Conservation (phyloP, 2,888 invertebrate species). For the Spilarctia lutea region DNA sequence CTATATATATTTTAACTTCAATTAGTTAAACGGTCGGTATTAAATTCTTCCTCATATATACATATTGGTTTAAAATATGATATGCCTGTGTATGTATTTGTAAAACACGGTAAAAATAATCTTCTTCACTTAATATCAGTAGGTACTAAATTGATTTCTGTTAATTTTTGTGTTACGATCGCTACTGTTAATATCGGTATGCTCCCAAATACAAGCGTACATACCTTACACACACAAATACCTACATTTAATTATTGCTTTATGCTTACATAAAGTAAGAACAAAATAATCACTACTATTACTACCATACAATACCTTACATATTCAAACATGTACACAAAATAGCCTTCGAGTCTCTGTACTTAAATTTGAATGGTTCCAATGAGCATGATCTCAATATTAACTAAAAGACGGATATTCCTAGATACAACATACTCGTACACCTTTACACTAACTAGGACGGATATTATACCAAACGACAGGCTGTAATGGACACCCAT, state of each 20-base stretch:
- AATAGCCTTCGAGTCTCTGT: neutral
- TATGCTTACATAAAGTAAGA: neutral
- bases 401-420: neutral
- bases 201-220: no score
- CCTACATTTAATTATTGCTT: neutral
- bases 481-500: constrained; percentile 11
- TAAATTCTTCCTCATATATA: no score
- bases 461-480: constrained; percentile 33
- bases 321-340: neutral
- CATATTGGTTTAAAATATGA: no score
- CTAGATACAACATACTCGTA: neutral
- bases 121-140: no score
- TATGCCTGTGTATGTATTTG: no score
- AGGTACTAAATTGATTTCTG: no score
- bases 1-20: no score
- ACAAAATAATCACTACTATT: no score
- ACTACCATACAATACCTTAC: neutral
- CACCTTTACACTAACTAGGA: neutral
- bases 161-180: no score
- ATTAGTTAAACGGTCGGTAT: no score
- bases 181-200: no score
- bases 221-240: neutral
- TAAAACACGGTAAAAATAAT: no score
- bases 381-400: neutral
- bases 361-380: neutral